These are phyloP conservation scores for Epinephelus awoara DNA, from an alignment of 2,797 vertebrate species.

Conservation along the genomic window DNA sequence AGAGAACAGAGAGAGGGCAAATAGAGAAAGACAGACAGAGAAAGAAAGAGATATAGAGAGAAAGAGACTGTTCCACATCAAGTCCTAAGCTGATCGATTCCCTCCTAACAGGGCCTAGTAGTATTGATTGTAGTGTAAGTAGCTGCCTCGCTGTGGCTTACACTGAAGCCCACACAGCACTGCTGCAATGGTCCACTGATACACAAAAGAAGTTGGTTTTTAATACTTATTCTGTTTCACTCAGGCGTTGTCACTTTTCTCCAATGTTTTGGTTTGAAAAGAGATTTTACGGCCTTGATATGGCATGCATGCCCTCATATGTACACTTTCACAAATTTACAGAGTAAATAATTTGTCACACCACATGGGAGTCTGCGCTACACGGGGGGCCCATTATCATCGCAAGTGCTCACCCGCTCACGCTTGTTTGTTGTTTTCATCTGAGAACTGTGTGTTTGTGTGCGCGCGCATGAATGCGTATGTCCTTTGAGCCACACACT, in stretches of 20 bases:
- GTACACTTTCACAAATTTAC: slow-evolving; percentile 39
- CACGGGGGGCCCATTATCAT: slow-evolving; percentile 46
- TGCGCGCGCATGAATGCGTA: neutral
- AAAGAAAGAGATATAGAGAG: slow-evolving; percentile 57
- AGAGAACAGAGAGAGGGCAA: slow-evolving; percentile 55
- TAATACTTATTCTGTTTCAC: slow-evolving; percentile 19
- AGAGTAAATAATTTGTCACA: slow-evolving; percentile 53
- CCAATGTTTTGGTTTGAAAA: slow-evolving; percentile 21
- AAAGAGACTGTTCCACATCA: slow-evolving; percentile 77
- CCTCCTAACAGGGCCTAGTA: slow-evolving; percentile 78
- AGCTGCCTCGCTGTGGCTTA: slow-evolving; percentile 77
- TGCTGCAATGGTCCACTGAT: slow-evolving; percentile 44
- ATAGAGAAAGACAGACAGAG: slow-evolving; percentile 63
- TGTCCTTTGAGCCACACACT: slow-evolving; percentile 52
- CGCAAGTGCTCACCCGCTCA: slow-evolving; percentile 50
- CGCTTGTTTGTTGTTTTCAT: slow-evolving; percentile 55
- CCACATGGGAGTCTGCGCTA: slow-evolving; percentile 29
- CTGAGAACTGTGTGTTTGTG: slow-evolving; percentile 12
- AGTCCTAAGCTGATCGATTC: slow-evolving; percentile 83
- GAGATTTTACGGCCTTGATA: slow-evolving; percentile 16
- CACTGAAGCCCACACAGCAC: slow-evolving; percentile 64
- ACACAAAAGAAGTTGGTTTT: slow-evolving; percentile 38
- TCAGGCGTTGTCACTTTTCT: neutral
- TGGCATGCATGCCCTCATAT: slow-evolving; percentile 6
- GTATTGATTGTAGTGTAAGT: slow-evolving; percentile 83